Evolutionary conservation across 2,113 vertebrate species (phyloP), one percentile per base, ranked within the genome.

Genomic region (Polypterus senegalus): DNA sequence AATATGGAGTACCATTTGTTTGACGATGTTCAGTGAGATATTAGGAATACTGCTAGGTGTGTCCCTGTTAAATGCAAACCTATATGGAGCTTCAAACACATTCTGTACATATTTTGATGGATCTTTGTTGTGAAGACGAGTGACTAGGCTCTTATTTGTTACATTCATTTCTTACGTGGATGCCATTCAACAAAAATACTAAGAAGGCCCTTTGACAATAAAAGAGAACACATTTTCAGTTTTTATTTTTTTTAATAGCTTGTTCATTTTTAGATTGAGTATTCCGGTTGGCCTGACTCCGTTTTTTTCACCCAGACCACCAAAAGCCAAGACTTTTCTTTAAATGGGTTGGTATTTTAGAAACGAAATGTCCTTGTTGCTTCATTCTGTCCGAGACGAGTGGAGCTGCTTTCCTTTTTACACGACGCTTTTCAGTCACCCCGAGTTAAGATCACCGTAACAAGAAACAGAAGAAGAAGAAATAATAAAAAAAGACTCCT

Each of bases 1-100:
- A 96, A 97, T 95, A 96, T 86, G 91, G 90, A 95, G 87, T 93
- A 91, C 86, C 89, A 88, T 94, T 85, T 86, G 90, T 94, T 95
- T 92, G 89, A 89, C 82, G 85, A 88, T 83, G 88, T 93, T 88
- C 88, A 85, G 88, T 88, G 88, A 90, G 83, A 91, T 88, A 89
- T 86, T 93, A 92, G 78, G 79, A 85, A 77, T 81, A 72, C 79
- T 79, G 76, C 78, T 87, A 79, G 87, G 86, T 84, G 89, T 92
- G 84, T 89, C 89, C 87, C 87, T 91, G 86, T 92, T 88, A 84
- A 85, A 90, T 86, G 87, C 91, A 86, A 89, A 91, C 84, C 84
- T 86, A 86, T 92, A 88, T 83, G 84, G 91, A 81, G 90, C 92
- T 94, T 94, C 87, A 87, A 91, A 90, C 87, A 90, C 78, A 82